Conservation (phyloP, 1,140 invertebrate genomes). For the Cotesia vestalis region DNA sequence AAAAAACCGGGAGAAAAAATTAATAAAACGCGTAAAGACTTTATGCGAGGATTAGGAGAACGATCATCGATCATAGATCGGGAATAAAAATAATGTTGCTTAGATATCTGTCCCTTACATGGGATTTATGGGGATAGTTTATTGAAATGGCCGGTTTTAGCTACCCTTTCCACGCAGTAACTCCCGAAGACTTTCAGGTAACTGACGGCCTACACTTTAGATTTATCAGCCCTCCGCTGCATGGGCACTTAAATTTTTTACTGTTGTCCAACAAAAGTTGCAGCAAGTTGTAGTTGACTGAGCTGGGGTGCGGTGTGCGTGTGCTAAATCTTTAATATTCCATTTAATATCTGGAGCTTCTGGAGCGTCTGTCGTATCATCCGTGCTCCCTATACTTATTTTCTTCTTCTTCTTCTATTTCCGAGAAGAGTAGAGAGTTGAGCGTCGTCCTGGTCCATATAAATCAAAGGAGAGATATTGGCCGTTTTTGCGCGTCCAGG, state of each 20-base stretch:
- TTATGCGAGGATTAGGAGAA: not conserved
- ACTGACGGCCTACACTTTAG: not conserved
- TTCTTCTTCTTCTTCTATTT: too few relatives aligned
- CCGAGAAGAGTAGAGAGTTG: not conserved
- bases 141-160: constrained; percentile 47
- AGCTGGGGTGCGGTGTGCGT: constrained; percentile 41
- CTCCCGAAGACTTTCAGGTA: constrained; percentile 1
- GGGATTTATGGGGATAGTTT: constrained; percentile 56
- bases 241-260: not conserved
- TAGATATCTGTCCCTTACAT: constrained; percentile 1
- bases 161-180: not conserved
- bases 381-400: too few relatives aligned
- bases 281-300: not conserved
- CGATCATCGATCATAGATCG: not conserved
- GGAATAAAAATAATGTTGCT: constrained; percentile 1
- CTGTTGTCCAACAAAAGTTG: constrained; percentile 1
- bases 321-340: constrained; percentile 56
- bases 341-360: constrained; percentile 52
- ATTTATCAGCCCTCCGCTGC: not conserved
- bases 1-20: not conserved
- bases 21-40: not conserved
- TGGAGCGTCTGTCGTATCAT: constrained; percentile 1
- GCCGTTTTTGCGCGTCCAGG: constrained; percentile 50
- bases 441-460: constrained; percentile 36
- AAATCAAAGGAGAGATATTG: constrained; percentile 58